Conservation (phyloP, 2,113 vertebrate genomes). For the Hoplias malabaricus region DNA sequence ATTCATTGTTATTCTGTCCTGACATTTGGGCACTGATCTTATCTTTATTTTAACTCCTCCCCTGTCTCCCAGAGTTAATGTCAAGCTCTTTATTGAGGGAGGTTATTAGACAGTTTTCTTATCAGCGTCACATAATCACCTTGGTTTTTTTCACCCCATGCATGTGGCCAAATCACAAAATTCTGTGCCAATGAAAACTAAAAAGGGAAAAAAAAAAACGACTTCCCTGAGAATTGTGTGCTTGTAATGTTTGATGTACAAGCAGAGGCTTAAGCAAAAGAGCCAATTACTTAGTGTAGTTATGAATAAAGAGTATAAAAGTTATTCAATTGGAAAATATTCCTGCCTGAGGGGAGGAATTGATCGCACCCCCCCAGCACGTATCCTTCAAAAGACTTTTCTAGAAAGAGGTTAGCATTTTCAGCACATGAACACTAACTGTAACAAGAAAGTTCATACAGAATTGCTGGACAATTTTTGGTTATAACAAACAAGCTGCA, state of each 20-base stretch:
- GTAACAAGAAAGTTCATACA: background rate
- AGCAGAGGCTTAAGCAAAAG: background rate
- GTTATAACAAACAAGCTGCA: slow-evolving; percentile 18
- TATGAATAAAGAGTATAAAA: slow-evolving; percentile 19
- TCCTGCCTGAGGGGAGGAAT: slow-evolving; percentile 4
- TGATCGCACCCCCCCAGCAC: slow-evolving; percentile 1
- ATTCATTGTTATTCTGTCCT: slow-evolving; percentile 51
- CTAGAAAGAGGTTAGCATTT: background rate
- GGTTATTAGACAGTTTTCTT: slow-evolving; percentile 52
- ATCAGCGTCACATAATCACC: slow-evolving; percentile 10
- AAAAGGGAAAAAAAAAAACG: no score
- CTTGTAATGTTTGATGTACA: background rate
- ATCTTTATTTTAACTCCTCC: slow-evolving; percentile 44
- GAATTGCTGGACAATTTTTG: background rate
- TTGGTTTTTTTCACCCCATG: background rate
- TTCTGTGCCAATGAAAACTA: background rate
- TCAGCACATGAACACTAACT: background rate
- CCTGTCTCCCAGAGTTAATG: slow-evolving; percentile 38
- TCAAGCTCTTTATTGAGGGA: slow-evolving; percentile 54
- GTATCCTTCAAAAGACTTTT: background rate
- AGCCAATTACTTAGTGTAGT: background rate
- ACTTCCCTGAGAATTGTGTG: no score
- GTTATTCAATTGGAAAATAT: background rate
- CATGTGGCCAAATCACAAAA: background rate
- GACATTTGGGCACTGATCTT: slow-evolving; percentile 58